Evolutionary conservation across 2,888 invertebrate genomes (phyloP), one percentile per base, ranked within the genome.

Genomic region (Eudemis profundana): DNA sequence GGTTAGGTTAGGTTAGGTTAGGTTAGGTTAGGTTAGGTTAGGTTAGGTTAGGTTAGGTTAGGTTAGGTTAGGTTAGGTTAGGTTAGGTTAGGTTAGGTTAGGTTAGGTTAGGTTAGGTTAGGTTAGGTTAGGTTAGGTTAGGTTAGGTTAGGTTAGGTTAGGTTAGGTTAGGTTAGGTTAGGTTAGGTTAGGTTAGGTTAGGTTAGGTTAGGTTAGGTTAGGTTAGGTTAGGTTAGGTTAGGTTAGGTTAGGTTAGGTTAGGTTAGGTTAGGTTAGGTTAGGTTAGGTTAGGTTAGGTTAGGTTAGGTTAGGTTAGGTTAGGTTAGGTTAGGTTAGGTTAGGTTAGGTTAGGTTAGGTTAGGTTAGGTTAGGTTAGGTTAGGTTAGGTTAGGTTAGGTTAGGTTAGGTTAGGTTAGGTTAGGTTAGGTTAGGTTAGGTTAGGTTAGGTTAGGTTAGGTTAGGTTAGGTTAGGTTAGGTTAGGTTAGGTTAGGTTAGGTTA

Each of bases 1-100:
- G 51, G 51, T 51, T 51, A 51, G 51, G 51, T 51, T 51, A 51
- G 51, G 51, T 51, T 51, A 51, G 51, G 51, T 51, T 51, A 51
- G 51, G 51, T 51, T 51, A 51, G 51, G 51, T 51, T 51, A 51
- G 51, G 51, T 51, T 51, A 51, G 51, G 51, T 51, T 51, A 50
- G 50, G 50, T 50, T 50, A 50, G 50, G 50, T 50, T 50, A 50
- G 50, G 50, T 50, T 50, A 50, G 50, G 50, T 50, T 50, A 50
- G 50, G 50, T 50, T 50, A 50, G 50, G 50, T 50, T 50, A 50
- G 50, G 50, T 50, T 50, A 50, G 50, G 50, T 50, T 50, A 50
- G 50, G 50, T 50, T 50, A 50, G 51, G 51, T 36, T 51, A 36
- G 36, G 36, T 36, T 36, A 36, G 36, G 51, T 51, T 36, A 51